Percentiles rank a stretch among this genome's conserved stretches.
These are phyloP conservation scores for Habroteleia sp. DNA, from an alignment of 2,888 invertebrate species.

Conservation along the genomic window DNA sequence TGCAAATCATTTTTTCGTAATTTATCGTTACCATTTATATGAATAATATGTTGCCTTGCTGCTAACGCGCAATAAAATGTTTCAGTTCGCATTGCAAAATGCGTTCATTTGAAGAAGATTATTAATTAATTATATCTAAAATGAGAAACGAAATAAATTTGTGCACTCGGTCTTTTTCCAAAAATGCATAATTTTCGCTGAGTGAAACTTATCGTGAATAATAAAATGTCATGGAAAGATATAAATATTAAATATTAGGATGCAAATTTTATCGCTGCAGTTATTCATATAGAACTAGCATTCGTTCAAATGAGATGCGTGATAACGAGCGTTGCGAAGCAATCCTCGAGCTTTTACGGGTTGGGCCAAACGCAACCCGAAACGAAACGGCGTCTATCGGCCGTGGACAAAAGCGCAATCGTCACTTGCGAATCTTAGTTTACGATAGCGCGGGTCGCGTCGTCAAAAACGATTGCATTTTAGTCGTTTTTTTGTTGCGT, in stretches of 20 bases:
- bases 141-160: slow-evolving; percentile 6
- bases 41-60: slow-evolving; percentile 39
- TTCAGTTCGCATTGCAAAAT: neutral
- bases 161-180: neutral
- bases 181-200: slow-evolving; percentile 9
- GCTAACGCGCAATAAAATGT: slow-evolving; percentile 2
- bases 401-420: slow-evolving; percentile 24
- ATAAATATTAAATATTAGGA: slow-evolving; percentile 40
- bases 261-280: slow-evolving; percentile 38
- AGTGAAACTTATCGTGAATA: slow-evolving; percentile 12
- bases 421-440: slow-evolving; percentile 39
- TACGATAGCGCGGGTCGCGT: slow-evolving; percentile 14
- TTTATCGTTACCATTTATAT: slow-evolving; percentile 48
- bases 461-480: slow-evolving; percentile 40
- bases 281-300: slow-evolving; percentile 16
- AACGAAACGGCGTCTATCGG: slow-evolving; percentile 36
- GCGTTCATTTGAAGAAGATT: slow-evolving; percentile 1
- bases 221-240: slow-evolving; percentile 21
- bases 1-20: slow-evolving; percentile 49
- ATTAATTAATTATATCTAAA: slow-evolving; percentile 19
- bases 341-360: slow-evolving; percentile 40
- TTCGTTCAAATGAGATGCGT: slow-evolving; percentile 47
- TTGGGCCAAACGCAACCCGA: slow-evolving; percentile 21
- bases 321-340: slow-evolving; percentile 43
- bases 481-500: slow-evolving; percentile 17